phyloP scores from a whole-genome alignment of 2,888 invertebrate species.

The Sclerodermus sp. region DNA sequence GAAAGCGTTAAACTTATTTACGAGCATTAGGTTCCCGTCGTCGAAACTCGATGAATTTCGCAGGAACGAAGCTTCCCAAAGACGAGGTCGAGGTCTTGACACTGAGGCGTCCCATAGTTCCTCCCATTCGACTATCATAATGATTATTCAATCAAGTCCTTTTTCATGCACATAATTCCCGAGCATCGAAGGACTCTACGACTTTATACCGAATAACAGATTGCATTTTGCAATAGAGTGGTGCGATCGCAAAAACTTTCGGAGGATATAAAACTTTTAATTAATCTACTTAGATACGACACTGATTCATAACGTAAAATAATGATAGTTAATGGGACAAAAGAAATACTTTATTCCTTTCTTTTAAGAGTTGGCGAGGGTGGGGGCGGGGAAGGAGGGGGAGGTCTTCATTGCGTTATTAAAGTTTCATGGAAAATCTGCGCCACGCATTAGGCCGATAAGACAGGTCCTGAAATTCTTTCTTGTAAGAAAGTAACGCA shows the following conservation, averaged over 20 bases:
- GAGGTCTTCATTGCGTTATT: no score
- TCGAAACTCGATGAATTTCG: slow-evolving; percentile 1
- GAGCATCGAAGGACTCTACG: neutral
- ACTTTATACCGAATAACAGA: neutral
- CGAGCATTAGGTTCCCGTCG: slow-evolving; percentile 2
- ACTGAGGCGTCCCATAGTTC: neutral
- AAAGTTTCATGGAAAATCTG: no score
- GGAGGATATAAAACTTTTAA: no score
- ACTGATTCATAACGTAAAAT: no score
- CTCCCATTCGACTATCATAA: neutral
- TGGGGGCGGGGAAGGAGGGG: no score
- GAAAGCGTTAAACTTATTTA: slow-evolving; percentile 1
- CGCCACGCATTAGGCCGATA: no score
- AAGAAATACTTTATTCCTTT: no score
- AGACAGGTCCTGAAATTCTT: neutral
- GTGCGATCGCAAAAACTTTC: neutral
- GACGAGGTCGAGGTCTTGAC: neutral
- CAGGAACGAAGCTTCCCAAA: neutral
- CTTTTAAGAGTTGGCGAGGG: no score
- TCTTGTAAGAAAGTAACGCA: neutral
- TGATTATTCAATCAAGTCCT: neutral
- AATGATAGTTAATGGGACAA: no score
- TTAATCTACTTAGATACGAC: no score
- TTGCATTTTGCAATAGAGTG: neutral
- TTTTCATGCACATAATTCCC: no score